phyloP scores from a whole-genome alignment of 2,113 vertebrate genomes.

The Cyphotilapia sp. region DNA sequence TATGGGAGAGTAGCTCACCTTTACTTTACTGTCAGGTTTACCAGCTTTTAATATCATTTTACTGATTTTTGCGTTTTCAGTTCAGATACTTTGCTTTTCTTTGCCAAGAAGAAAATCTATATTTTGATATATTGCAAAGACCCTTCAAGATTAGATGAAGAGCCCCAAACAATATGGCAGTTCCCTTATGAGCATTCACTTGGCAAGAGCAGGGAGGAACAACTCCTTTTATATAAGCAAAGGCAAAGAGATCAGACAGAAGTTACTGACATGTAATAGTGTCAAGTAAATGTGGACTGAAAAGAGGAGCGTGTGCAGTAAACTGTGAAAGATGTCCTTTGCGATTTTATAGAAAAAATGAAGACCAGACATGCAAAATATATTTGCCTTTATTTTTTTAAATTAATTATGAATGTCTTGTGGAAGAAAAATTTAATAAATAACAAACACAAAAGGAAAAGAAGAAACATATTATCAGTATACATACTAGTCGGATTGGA shows the following conservation, averaged over 20 bases:
- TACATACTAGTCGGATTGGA: not conserved
- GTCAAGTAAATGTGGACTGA: not conserved
- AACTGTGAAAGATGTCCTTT: not conserved
- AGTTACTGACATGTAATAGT: not conserved
- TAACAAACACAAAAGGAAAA: not conserved
- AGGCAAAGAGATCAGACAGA: not conserved
- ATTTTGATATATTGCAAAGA: not conserved
- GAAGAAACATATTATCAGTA: not conserved
- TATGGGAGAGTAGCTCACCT: not conserved
- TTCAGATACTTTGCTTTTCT: not conserved
- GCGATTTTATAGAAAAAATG: not conserved
- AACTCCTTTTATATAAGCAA: not conserved
- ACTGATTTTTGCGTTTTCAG: not conserved
- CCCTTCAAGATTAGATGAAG: not conserved
- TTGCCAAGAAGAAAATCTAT: not conserved
- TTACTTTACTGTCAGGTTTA: fast-evolving
- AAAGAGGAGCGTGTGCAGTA: not conserved
- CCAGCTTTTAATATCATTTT: not conserved
- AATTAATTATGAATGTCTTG: not conserved
- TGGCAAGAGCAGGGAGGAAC: not conserved
- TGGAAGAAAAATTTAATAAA: fast-evolving
- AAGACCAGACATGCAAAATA: not conserved
- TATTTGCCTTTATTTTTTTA: fast-evolving
- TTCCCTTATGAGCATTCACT: not conserved
- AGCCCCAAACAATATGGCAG: fast-evolving